Base-by-base conservation (phyloP, 1,140 invertebrate species). In the Tetramorium simillimum region DNA sequence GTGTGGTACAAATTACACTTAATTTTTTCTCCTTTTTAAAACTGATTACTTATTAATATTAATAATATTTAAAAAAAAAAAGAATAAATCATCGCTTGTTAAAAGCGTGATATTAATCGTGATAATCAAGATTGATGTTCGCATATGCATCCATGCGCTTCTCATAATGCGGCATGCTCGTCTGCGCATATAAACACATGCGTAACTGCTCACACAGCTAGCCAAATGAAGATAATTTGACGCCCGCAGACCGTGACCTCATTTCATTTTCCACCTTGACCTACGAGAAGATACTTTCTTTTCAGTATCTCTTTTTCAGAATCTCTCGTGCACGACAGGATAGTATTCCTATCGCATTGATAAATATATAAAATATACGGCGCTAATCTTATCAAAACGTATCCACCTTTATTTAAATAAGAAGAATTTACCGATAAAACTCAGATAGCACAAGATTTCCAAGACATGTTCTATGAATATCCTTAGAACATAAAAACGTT, bases 181-280 rank as follows among this genome's bases (percentile, higher is more conserved):
- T 69, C 49, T 53, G 21, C 28, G 51, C 60, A 51, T 18, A 49
- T 80, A 33, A 46, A 60, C 14, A 40, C 9, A 18, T 28, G 46
- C 51, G 24, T 63, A 5, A 56, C n/a, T 28, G 7, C 5, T 69
- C 65, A 46, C 49, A 70, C 37, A n/a, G 28, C 40, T 80, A 56
- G 40, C 76, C 77, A 43, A 63, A 70, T 33, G 53, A 56, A 73
- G 53, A 90, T 91, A 86, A 88, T 81, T 86, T 49, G 49, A 60
- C 53, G 62, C 73, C 80, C 53, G 43, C n/a, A 72, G 88, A 91
- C 91, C 91, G 63, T 92, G 89, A 87, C 89, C 91, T 81, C 73
- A 62, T 89, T 91, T 82, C 5, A 10, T 84, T 84, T 49, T 18
- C 53, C 3, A 92, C 91, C 91, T 92, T 91, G 86, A 88, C 86